Base-by-base conservation (phyloP, 2,113 vertebrate genomes). In the Tetraodon nigroviridis region DNA sequence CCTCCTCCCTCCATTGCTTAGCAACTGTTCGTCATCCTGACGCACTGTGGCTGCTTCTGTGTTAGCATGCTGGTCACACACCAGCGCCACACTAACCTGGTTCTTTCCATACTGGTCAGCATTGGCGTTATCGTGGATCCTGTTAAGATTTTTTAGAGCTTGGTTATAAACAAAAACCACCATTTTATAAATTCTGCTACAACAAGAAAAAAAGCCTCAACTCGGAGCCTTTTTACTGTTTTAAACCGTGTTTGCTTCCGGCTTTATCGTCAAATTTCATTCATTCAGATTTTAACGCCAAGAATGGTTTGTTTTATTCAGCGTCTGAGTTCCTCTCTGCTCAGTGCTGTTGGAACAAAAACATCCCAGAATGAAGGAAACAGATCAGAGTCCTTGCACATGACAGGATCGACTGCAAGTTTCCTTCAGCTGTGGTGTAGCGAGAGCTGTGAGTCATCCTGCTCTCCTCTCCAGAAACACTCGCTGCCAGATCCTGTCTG, bases 1-100 rank as follows among this genome's bases (percentile, higher is more conserved):
- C 84, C 78, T 87, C 89, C 85, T 88, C 88, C 86, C 81, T 66
- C 61, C 71, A 77, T 74, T 82, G 86, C 89, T 86, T 89, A 90
- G 88, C 88, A 90, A 90, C 88, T 60, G 74, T 82, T 85, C 78
- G 63, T 87, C 82, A 82, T 79, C 74, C 71, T 7, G 64, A 84
- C 79, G 76, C 59, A 83, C 77, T 76, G 66, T 61, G 64, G 73
- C 61, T 75, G 50, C 46, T 64, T 61, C 80, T 72, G 61, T 76
- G 80, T 91, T 89, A 82, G 78, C 84, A 89, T 89, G 79, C 85
- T 83, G 72, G 78, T 77, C 87, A 73, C 83, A 86, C 79, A 62
- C 51, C 72, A 41, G 50, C 71, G 80, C 55, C 63, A 59, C 57
- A 45, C 59, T 67, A 73, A 79, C 59, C 69, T 68, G 65, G 61